These are phyloP conservation scores for Raja brachyura DNA, from an alignment of 2,113 vertebrate genomes.

Conservation along the genomic window DNA sequence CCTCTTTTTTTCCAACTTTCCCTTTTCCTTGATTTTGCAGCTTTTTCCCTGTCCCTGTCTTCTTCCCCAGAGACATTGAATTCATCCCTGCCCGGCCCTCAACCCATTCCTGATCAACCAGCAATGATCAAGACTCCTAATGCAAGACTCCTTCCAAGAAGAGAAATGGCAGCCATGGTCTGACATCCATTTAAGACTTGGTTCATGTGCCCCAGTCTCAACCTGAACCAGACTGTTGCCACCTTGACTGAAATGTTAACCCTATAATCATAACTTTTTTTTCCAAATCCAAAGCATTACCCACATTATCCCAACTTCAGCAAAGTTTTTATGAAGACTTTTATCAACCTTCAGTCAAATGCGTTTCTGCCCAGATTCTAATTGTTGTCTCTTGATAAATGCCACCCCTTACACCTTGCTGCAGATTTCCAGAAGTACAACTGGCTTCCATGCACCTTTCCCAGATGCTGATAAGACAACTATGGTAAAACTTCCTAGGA, in stretches of 20 bases:
- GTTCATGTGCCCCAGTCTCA: not conserved
- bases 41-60: not conserved
- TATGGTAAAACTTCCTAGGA: not conserved
- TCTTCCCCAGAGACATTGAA: not conserved
- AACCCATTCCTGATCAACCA: not conserved
- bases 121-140: not conserved
- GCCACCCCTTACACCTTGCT: not conserved
- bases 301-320: not conserved
- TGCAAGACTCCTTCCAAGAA: not conserved
- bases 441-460: no score
- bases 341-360: not conserved
- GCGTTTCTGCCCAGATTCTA: not conserved
- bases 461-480: no score
- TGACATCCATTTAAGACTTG: not conserved
- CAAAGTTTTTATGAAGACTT: not conserved
- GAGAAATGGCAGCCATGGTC: not conserved
- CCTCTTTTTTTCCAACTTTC: not conserved
- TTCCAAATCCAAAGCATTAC: not conserved
- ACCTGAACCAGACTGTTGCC: not conserved
- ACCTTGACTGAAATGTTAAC: not conserved
- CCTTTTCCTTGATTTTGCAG: not conserved
- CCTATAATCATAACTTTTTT: not conserved
- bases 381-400: not conserved
- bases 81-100: not conserved
- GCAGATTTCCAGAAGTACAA: not conserved